Evolutionary conservation across 2,888 invertebrate genomes (phyloP), one percentile per base, ranked within the genome.

Genomic region (Rambutsinella grinnellia): DNA sequence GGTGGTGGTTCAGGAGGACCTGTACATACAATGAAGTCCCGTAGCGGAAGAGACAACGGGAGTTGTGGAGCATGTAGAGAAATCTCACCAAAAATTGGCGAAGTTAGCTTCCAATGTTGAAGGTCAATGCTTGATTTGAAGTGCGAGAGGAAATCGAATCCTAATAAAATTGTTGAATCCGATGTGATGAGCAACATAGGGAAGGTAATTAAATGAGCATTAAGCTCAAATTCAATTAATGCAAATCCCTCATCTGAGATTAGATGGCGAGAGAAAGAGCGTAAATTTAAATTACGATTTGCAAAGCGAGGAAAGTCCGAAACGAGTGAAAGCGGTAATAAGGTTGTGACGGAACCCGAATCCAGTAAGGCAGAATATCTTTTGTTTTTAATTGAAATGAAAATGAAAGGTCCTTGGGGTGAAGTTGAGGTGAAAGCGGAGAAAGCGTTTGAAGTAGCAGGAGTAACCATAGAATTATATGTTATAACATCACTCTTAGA

Each of bases 201-300:
- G 46, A 15, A 60, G 5, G 44, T 44, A 10, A 60, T 21, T 2
- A 19, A 3, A 27, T 3, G 3, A n/a, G n/a, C n/a, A n/a, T n/a
- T n/a, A n/a, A 60, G 6, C 2, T 2, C 13, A 2, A 60, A 44
- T 5, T 36, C 46, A 46, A 60, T 24, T 2, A 44, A 15, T 6
- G 60, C 60, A 60, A 60, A 44, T 19, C 60, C 60, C 3, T 46
- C 44, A 44, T 60, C 60, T 6, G 17, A 2, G 23, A 60, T 2
- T 36, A 17, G 13, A 27, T 46, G 3, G 8, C 46, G 15, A 21
- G 53, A 53, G n/a, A 19, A 53, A 2, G 53, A 19, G 8, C n/a
- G 6, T 15, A 53, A 24, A 3, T 23, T 2, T 2, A 53, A 19
- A n/a, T 53, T 21, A 24, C 24, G 19, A n/a, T 53, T 53, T 2